These are phyloP conservation scores for Scaptomyza graminum DNA, from an alignment of 1,140 invertebrate species.

Conservation along the genomic window DNA sequence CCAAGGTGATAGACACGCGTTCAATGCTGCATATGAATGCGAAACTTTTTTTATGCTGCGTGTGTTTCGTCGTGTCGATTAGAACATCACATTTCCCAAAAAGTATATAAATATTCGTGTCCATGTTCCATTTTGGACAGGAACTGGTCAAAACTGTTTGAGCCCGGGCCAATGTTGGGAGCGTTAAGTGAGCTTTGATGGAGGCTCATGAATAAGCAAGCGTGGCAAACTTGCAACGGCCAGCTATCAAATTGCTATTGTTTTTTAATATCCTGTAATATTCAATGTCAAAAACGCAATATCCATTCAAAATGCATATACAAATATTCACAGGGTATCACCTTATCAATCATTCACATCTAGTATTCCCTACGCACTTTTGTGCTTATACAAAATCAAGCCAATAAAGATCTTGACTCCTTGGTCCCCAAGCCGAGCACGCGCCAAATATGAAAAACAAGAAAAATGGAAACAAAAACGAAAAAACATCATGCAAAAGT, in stretches of 20 bases:
- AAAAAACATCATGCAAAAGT: slow-evolving; percentile 41
- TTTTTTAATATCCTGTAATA: slow-evolving; percentile 11
- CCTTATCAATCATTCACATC: background rate
- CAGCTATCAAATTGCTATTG: slow-evolving; percentile 13
- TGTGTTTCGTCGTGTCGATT: slow-evolving; percentile 32
- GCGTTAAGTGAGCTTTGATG: slow-evolving; percentile 81
- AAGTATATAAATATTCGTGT: slow-evolving; percentile 6
- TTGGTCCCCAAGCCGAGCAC: slow-evolving; percentile 16
- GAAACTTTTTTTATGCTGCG: slow-evolving; percentile 26
- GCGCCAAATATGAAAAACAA: slow-evolving; percentile 1
- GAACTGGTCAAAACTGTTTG: slow-evolving; percentile 73
- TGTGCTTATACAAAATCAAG: slow-evolving; percentile 68
- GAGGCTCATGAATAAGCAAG: slow-evolving; percentile 76
- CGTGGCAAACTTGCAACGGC: slow-evolving; percentile 19
- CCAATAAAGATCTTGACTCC: slow-evolving; percentile 65
- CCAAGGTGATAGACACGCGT: slow-evolving; percentile 43
- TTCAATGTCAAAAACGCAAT: too few species aligned
- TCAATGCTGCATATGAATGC: slow-evolving; percentile 70
- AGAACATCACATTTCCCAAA: slow-evolving; percentile 51
- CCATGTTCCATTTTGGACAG: slow-evolving; percentile 38
- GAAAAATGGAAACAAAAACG: background rate
- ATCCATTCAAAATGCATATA: too few species aligned
- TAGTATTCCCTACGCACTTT: slow-evolving; percentile 15
- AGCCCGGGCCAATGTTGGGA: slow-evolving; percentile 65
- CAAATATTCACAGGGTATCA: background rate